A percentile compares a stretch with the other conserved stretches of the same genome.
Evolutionary conservation across 2,888 invertebrate species (phyloP).

Genomic region (Cosmia pyralina): DNA sequence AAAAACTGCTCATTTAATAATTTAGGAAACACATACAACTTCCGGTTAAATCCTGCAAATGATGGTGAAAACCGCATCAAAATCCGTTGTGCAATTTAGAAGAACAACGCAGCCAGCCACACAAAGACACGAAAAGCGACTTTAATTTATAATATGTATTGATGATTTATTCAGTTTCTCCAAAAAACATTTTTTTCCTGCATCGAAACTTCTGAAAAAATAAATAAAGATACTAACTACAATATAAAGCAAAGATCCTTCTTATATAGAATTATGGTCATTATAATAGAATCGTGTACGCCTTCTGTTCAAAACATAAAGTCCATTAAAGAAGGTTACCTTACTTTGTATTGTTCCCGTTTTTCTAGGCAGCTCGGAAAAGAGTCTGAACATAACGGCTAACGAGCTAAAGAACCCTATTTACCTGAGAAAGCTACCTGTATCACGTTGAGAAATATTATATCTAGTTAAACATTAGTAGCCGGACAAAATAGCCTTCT

Average conservation of each 20-base stretch:
- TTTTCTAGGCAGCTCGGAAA: slow-evolving; percentile 44
- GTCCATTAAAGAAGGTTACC: slow-evolving; percentile 14
- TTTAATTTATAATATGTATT: no score
- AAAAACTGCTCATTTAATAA: no score
- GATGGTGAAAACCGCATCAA: no score
- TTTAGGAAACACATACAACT: no score
- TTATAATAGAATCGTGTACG: slow-evolving; percentile 28
- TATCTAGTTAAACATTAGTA: slow-evolving; percentile 46
- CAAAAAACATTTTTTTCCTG: no score
- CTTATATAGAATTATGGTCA: neutral
- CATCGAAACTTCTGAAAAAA: no score
- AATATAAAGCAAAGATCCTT: neutral
- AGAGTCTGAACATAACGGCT: slow-evolving; percentile 42
- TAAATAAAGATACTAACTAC: neutral
- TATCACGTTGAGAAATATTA: slow-evolving; percentile 49
- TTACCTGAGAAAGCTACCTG: slow-evolving; percentile 52
- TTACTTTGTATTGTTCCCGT: slow-evolving; percentile 35
- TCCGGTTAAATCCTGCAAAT: no score
- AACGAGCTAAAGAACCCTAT: slow-evolving; percentile 54
- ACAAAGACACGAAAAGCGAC: no score
- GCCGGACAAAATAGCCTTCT: slow-evolving; percentile 45
- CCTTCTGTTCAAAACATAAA: slow-evolving; percentile 37
- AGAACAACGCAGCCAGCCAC: no score
- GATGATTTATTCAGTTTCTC: no score
- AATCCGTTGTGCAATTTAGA: no score